Base-by-base conservation (phyloP, 2,797 vertebrate genomes). In the Danionella dracula region DNA sequence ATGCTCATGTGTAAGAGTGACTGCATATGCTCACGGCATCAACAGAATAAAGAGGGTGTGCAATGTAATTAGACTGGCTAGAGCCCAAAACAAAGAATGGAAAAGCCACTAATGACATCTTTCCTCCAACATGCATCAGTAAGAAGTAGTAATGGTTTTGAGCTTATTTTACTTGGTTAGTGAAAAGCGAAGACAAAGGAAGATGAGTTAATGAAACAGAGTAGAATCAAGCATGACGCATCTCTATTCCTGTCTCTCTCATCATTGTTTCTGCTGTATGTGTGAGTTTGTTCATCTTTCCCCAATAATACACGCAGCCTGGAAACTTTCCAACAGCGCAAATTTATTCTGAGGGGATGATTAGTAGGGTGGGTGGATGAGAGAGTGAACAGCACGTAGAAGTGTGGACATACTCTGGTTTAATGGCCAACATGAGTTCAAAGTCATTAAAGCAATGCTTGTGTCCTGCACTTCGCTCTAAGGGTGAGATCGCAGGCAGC, bases 361-460 rank as follows among this genome's bases (percentile, higher is more conserved):
- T 44, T 32, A 42, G 16, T 19, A 19, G 62, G 20, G 13, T 53
- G 27, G 34, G 10, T 54, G 35, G n/a, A n/a, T n/a, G n/a, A n/a
- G n/a, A n/a, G n/a, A n/a, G n/a, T n/a, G n/a, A n/a, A n/a, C n/a
- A n/a, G n/a, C 42, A n/a, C 57, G 59, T 38, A 46, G 54, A 68
- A 71, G 64, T 66, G 71, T 42, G 54, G 63, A 35, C 59, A 62
- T 35, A 35, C 50, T 17, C 65, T 60, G 64, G 32, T 46, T 60
- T 29, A 40, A 17, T 21, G 32, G 68, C 63, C 71, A 66, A 34
- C 45, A 53, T 4, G 35, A 58, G 72, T 69, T 76, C 64, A 73
- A 69, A 65, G 62, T 64, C 61, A 76, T 76, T 72, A 68, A 75
- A 66, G 58, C 58, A 13, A 13, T 35, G 29, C 38, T 59, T 10